phyloP scores from a whole-genome alignment of 1,140 invertebrate genomes.

The Sipha flava region DNA sequence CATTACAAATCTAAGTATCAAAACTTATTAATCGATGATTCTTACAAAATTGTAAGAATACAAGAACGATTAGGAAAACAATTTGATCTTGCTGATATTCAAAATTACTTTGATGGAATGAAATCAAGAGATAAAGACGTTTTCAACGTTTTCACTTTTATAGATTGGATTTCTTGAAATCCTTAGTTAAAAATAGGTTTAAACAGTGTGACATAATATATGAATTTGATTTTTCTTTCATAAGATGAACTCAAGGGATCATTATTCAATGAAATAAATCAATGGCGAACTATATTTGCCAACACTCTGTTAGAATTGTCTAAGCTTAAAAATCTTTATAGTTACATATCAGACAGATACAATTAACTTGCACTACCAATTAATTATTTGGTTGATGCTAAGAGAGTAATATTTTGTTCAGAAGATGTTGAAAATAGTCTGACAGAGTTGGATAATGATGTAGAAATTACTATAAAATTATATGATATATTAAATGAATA shows the following conservation, averaged over 20 bases:
- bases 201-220: too few relatives aligned
- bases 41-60: background rate
- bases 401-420: slow-evolving; percentile 84
- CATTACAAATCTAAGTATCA: background rate
- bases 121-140: background rate
- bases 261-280: background rate
- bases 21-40: background rate
- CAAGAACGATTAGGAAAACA: background rate
- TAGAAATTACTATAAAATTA: slow-evolving; percentile 91
- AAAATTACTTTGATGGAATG: background rate
- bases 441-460: slow-evolving; percentile 86
- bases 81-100: background rate
- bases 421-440: slow-evolving; percentile 89
- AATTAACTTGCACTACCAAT: slow-evolving; percentile 77
- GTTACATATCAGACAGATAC: slow-evolving; percentile 69
- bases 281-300: background rate
- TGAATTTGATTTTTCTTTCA: too few relatives aligned
- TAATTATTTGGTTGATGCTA: slow-evolving; percentile 83
- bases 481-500: slow-evolving; percentile 84
- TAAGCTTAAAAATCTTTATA: background rate
- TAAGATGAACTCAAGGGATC: background rate
- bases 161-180: background rate
- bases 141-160: background rate
- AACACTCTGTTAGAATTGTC: background rate
- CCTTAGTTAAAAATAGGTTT: background rate